These are phyloP conservation scores for Muscicapa striata DNA, from an alignment of 2,797 vertebrate genomes.

Conservation along the genomic window DNA sequence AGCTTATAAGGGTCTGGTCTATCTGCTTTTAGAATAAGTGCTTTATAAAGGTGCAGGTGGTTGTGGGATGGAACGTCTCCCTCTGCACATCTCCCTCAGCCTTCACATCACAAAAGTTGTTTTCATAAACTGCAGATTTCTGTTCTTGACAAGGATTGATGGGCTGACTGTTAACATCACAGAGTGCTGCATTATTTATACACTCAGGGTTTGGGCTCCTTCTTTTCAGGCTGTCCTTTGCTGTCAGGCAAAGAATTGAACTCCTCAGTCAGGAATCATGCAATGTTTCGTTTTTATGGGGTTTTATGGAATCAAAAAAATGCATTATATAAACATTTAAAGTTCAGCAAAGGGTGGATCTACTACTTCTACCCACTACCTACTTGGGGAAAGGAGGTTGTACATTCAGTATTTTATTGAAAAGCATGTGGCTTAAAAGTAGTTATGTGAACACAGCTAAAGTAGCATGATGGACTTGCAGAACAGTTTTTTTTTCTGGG, in stretches of 20 bases:
- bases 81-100: not conserved
- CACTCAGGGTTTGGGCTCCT: not conserved
- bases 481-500: not conserved
- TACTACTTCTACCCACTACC: not conserved
- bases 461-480: not conserved
- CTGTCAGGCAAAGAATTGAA: slow-evolving; percentile 15
- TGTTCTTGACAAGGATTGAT: slow-evolving; percentile 52
- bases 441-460: not conserved
- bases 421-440: not conserved
- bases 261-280: not conserved
- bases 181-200: slow-evolving; percentile 63
- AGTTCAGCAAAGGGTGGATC: not conserved
- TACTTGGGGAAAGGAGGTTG: not conserved
- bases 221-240: slow-evolving; percentile 53
- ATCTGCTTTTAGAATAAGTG: not conserved
- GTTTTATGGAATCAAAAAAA: not conserved
- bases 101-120: not conserved
- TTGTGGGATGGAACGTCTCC: not conserved
- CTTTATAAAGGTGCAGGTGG: rapidly evolving
- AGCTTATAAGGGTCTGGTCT: not conserved
- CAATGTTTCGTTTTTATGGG: not conserved
- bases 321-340: not conserved
- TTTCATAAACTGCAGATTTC: slow-evolving; percentile 39
- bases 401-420: not conserved
- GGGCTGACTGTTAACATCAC: not conserved